Evolutionary conservation across 1,140 invertebrate species (phyloP).

Genomic region (Neelides sp.): DNA sequence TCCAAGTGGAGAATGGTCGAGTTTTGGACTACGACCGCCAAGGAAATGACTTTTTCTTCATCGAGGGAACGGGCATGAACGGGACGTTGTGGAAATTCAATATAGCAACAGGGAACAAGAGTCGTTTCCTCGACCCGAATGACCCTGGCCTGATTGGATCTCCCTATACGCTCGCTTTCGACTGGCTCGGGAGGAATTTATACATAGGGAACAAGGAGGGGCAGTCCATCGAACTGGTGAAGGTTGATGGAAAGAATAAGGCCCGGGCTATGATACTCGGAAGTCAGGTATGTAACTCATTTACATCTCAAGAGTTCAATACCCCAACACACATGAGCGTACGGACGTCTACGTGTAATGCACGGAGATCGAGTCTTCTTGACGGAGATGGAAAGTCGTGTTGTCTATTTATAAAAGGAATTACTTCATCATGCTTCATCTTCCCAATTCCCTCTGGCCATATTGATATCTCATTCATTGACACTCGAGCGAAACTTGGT

Average conservation of each 20-base stretch:
- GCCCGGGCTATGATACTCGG: conserved; percentile 72
- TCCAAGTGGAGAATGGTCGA: conserved; percentile 75
- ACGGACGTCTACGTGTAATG: too few relatives aligned
- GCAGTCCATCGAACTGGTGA: conserved; percentile 84
- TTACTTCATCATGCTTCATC: too few relatives aligned
- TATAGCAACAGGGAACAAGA: conserved; percentile 74
- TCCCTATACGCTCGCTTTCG: conserved; percentile 81
- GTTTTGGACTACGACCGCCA: conserved; percentile 84
- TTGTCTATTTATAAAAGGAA: too few relatives aligned
- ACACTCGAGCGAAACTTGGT: too few relatives aligned
- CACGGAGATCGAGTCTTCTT: too few relatives aligned
- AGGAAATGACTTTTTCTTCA: conserved; percentile 48
- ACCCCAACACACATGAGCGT: too few relatives aligned
- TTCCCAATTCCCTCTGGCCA: too few relatives aligned
- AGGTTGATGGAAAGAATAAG: conserved; percentile 67
- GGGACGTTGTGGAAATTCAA: conserved; percentile 73
- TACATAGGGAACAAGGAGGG: conserved; percentile 84
- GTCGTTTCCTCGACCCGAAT: conserved; percentile 55
- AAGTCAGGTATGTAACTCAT: too few relatives aligned
- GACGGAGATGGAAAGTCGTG: too few relatives aligned
- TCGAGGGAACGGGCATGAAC: conserved; percentile 55
- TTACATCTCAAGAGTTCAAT: too few relatives aligned
- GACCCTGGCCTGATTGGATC: conserved; percentile 76
- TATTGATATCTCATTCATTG: too few relatives aligned
- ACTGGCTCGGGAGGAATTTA: conserved; percentile 90